phyloP scores from a whole-genome alignment of 2,113 vertebrate genomes.

The Cisticola juncidis region DNA sequence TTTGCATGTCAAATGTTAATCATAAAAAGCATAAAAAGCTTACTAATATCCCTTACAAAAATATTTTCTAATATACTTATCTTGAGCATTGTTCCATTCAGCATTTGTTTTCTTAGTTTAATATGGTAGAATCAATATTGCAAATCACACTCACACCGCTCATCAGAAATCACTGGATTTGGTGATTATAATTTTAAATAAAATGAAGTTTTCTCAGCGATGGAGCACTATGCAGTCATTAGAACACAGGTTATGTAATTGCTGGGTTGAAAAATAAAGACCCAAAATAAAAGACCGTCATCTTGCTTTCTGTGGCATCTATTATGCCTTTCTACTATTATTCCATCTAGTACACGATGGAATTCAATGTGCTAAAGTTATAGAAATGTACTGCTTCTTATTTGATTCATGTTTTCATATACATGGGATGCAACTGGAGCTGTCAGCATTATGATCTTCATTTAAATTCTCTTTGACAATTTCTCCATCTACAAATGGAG shows the following conservation, averaged over 20 bases:
- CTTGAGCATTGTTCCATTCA: background rate
- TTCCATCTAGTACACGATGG: background rate
- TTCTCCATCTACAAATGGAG: background rate
- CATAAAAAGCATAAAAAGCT: background rate
- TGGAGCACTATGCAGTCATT: background rate
- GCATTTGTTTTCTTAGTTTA: background rate
- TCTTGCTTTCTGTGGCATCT: background rate
- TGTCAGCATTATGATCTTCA: background rate
- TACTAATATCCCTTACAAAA: background rate
- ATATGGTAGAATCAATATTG: background rate
- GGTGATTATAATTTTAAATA: slow-evolving; percentile 30
- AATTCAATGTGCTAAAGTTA: background rate
- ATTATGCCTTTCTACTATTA: background rate
- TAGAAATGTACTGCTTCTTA: background rate
- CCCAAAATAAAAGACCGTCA: background rate
- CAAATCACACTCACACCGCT: background rate
- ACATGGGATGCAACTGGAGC: background rate
- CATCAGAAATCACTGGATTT: background rate
- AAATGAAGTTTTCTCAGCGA: background rate
- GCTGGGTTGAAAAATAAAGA: background rate
- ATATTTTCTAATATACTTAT: background rate
- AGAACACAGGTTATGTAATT: background rate
- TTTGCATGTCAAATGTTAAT: background rate
- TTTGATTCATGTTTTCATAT: background rate
- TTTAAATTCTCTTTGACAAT: background rate